phyloP scores from a whole-genome alignment of 2,888 invertebrate genomes.

The Tillus elongatus region DNA sequence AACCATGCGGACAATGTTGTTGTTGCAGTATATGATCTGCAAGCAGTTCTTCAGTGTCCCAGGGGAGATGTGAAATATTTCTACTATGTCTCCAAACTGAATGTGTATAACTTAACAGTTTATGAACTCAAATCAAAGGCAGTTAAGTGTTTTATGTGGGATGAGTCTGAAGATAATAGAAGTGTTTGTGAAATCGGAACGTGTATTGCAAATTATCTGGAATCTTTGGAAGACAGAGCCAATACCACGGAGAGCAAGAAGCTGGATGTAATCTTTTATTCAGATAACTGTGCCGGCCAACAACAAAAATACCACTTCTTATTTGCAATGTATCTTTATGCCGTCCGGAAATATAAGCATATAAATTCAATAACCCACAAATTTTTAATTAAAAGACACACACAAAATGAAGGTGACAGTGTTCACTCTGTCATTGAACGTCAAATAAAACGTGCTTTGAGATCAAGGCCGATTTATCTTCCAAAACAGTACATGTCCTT shows the following conservation, averaged over 20 bases:
- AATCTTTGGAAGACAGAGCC: no score
- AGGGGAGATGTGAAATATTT: slow-evolving; percentile 22
- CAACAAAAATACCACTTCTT: slow-evolving; percentile 13
- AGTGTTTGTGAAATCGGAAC: no score
- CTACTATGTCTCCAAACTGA: no score
- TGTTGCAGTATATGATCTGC: slow-evolving; percentile 22
- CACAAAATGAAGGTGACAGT: slow-evolving; percentile 10
- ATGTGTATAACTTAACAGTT: no score
- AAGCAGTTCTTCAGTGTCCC: slow-evolving; percentile 23
- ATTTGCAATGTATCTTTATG: slow-evolving; percentile 11
- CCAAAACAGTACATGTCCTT: background rate
- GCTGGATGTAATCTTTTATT: slow-evolving; percentile 11
- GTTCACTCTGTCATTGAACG: slow-evolving; percentile 10
- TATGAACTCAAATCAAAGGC: no score
- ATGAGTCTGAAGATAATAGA: no score
- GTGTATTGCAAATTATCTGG: no score
- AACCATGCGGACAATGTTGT: slow-evolving; percentile 11
- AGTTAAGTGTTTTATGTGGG: no score
- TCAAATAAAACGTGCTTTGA: background rate
- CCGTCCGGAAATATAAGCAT: slow-evolving; percentile 4
- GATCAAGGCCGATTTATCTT: slow-evolving; percentile 7
- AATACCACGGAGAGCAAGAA: no score
- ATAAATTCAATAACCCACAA: slow-evolving; percentile 10
- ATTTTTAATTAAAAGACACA: slow-evolving; percentile 9
- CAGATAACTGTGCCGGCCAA: slow-evolving; percentile 13